Evolutionary conservation across 2,888 invertebrate genomes (phyloP), one percentile per base, ranked within the genome.

Genomic region (Heliconius aoede): DNA sequence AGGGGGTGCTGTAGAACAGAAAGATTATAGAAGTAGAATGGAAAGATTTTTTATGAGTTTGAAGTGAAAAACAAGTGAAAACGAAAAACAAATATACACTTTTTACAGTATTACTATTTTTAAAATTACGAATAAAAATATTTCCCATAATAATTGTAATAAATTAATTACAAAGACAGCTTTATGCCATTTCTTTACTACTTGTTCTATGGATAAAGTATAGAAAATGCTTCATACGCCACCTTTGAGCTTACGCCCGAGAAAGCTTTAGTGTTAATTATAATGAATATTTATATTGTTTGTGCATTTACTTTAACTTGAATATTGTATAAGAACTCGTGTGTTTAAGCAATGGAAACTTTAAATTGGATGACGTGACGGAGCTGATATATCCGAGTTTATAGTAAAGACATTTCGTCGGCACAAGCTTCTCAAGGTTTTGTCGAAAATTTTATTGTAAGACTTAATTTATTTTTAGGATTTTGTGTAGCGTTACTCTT

Each of bases 271-370:
- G 81, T 84, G 87, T 87, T 87, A 88, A 89, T 89, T 89, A 89
- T 87, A 89, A 91, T 91, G 91, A 91, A 90, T 91, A 91, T 89
- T 90, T 90, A 91, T 90, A 87, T 77, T 85, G 86, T 85, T 87
- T 88, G 87, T 87, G 87, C 85, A 86, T 88, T 86, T 87, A 87
- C 86, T 89, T 87, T 81, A 85, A 87, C 83, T 86, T 85, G 82
- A 83, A 83, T 83, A 84, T 78, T 82, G 80, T 78, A 76, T 78
- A 79, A 79, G 78, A 78, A 78, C 69, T 77, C 81, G 78, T 78
- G 77, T 81, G 80, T 78, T 79, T 81, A 74, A 80, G 79, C 69
- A 78, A 72, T 77, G 67, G 71, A 78, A 82, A 83, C 79, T 84
- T 82, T 79, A 82, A 82, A 82, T 81, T 82, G 78, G 80, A 79